phyloP scores from a whole-genome alignment of 1,140 invertebrate species.

The Cydia pomonella region DNA sequence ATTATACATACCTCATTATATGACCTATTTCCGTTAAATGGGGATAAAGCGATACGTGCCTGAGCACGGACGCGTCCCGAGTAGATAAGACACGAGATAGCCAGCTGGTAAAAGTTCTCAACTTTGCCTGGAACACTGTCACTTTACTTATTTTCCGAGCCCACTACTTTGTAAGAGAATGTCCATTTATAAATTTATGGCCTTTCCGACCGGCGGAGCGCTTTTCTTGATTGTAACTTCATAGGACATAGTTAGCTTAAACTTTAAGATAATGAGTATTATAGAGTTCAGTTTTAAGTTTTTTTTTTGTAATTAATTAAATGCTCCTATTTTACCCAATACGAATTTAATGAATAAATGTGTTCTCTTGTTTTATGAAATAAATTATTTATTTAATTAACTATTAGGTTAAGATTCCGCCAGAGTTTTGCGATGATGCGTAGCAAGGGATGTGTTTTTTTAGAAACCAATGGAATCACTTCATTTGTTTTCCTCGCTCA shows the following conservation, averaged over 20 bases:
- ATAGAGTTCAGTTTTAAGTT: no score
- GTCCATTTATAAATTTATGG: conserved; percentile 45
- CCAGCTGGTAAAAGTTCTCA: conserved; percentile 41
- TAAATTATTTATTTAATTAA: no score
- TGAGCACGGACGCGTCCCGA: conserved; percentile 19
- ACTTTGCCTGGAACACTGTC: conserved; percentile 40
- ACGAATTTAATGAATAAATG: no score
- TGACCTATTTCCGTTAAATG: conserved; percentile 15
- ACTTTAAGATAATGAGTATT: not conserved
- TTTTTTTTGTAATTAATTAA: no score
- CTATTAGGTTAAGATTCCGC: no score
- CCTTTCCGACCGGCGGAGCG: conserved; percentile 3
- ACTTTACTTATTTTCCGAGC: conserved; percentile 44
- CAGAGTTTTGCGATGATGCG: no score
- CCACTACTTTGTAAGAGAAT: conserved; percentile 39
- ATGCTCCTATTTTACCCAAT: no score
- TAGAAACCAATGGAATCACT: no score
- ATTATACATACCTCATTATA: not conserved
- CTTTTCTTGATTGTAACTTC: not conserved
- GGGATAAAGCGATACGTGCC: conserved; percentile 14
- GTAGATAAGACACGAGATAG: conserved; percentile 41
- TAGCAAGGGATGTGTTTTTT: no score
- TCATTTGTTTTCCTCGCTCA: no score
- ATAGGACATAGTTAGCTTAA: not conserved
- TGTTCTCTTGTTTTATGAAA: no score